Conservation (phyloP, 2,113 vertebrate genomes). For the Perca fluviatilis region DNA sequence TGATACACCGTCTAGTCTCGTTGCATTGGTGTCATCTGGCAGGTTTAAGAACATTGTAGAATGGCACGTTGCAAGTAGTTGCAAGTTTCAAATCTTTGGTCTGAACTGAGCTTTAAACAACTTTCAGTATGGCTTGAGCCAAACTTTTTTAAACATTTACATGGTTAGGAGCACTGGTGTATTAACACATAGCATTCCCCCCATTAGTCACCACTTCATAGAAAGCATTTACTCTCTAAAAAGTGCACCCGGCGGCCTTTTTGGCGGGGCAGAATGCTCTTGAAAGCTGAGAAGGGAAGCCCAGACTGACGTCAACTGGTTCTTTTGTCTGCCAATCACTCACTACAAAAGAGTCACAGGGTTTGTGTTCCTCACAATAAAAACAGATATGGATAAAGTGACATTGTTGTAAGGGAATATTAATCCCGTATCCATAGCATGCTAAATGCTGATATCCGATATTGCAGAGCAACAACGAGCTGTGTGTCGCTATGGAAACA, state of each 20-base stretch:
- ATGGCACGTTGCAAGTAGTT: too few relatives aligned
- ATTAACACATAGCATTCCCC: neutral
- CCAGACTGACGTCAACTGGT: conserved; percentile 13
- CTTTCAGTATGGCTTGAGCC: neutral
- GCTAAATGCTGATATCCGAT: conserved; percentile 9
- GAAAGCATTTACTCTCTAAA: neutral
- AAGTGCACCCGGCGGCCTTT: neutral
- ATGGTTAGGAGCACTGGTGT: neutral
- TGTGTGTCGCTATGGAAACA: conserved; percentile 27
- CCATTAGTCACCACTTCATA: neutral
- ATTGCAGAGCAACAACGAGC: neutral
- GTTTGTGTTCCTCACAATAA: neutral
- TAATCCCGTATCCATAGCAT: conserved; percentile 16
- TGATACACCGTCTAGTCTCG: too few relatives aligned
- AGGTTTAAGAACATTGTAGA: too few relatives aligned
- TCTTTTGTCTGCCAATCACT: conserved; percentile 16
- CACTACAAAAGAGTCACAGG: conserved; percentile 1
- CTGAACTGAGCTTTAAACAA: neutral
- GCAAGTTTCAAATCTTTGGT: too few relatives aligned
- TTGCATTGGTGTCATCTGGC: too few relatives aligned
- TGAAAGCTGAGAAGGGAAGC: conserved; percentile 28
- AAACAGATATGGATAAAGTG: conserved; percentile 12
- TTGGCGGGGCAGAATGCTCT: neutral
- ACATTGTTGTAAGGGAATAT: conserved; percentile 57
- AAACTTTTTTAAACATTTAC: neutral